These are phyloP conservation scores for Drosophila athabasca DNA, from an alignment of 1,140 invertebrate species.

Conservation along the genomic window DNA sequence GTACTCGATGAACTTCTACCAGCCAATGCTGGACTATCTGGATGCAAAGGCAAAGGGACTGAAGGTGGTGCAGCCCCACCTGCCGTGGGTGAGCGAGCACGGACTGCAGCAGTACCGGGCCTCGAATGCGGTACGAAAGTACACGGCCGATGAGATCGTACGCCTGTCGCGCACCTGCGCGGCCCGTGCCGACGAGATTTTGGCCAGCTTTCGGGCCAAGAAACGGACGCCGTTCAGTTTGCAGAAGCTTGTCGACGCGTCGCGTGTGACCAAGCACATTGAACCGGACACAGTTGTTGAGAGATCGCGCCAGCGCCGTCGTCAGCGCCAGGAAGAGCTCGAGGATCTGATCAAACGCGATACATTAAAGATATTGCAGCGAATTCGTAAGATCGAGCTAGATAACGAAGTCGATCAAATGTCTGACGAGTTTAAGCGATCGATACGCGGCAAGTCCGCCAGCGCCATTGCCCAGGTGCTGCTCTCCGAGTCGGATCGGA, in stretches of 20 bases:
- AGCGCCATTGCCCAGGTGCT: conserved; percentile 88
- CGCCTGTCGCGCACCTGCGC: conserved; percentile 87
- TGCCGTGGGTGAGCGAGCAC: conserved; percentile 90
- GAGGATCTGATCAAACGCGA: conserved; percentile 83
- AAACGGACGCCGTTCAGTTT: conserved; percentile 88
- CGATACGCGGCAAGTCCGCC: conserved; percentile 89
- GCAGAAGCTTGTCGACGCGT: conserved; percentile 87
- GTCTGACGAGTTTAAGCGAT: conserved; percentile 85
- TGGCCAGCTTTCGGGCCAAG: conserved; percentile 86
- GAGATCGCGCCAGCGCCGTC: conserved; percentile 84
- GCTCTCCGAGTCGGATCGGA: conserved; percentile 86
- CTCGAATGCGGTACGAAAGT: conserved; percentile 85
- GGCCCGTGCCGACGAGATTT: conserved; percentile 87
- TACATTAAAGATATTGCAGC: conserved; percentile 83
- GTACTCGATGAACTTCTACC: conserved; percentile 91
- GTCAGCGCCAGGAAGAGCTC: conserved; percentile 84
- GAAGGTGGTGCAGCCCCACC: conserved; percentile 85
- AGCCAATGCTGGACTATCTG: conserved; percentile 93
- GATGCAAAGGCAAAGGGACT: conserved; percentile 85
- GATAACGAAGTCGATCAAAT: conserved; percentile 83
- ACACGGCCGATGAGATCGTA: conserved; percentile 87
- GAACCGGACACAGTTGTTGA: conserved; percentile 85
- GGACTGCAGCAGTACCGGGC: conserved; percentile 86
- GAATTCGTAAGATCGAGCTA: conserved; percentile 76
- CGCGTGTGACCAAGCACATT: conserved; percentile 87